Evolutionary conservation across 2,888 invertebrate species (phyloP).

Genomic region (Himalopsyche japonica): DNA sequence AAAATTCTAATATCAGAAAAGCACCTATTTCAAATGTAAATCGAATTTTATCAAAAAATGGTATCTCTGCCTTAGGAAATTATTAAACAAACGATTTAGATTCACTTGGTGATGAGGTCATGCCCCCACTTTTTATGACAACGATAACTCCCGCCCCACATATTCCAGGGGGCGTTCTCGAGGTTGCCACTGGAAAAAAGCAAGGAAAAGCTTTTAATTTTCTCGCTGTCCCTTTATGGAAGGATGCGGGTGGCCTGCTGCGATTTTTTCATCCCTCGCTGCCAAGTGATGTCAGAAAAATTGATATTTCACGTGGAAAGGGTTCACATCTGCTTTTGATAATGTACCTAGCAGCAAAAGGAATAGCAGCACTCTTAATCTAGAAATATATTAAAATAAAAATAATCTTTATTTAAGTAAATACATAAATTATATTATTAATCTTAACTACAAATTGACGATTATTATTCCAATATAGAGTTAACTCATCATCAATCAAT

Average conservation of each 20-base stretch:
- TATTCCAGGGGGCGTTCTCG: slow-evolving; percentile 2
- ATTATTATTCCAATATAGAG: no score
- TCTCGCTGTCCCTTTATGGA: slow-evolving; percentile 19
- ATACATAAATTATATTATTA: no score
- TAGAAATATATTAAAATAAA: no score
- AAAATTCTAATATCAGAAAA: no score
- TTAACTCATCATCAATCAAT: no score
- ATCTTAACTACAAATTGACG: no score
- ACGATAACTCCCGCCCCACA: slow-evolving; percentile 8
- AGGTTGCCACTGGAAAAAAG: slow-evolving; percentile 35
- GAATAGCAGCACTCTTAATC: no score
- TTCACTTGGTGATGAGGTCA: neutral
- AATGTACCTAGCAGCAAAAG: neutral
- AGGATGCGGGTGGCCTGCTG: neutral
- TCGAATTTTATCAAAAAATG: no score
- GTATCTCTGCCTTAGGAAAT: no score
- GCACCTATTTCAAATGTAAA: no score
- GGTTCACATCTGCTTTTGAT: neutral
- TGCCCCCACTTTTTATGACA: slow-evolving; percentile 33
- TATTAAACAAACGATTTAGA: neutral
- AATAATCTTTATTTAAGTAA: no score
- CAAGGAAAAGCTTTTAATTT: slow-evolving; percentile 41
- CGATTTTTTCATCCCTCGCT: neutral
- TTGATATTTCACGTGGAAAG: neutral
- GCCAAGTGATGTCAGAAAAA: neutral